Evolutionary conservation across 2,113 vertebrate genomes (phyloP), one percentile per base, ranked within the genome.

Genomic region (Onychostruthus taczanowskii): DNA sequence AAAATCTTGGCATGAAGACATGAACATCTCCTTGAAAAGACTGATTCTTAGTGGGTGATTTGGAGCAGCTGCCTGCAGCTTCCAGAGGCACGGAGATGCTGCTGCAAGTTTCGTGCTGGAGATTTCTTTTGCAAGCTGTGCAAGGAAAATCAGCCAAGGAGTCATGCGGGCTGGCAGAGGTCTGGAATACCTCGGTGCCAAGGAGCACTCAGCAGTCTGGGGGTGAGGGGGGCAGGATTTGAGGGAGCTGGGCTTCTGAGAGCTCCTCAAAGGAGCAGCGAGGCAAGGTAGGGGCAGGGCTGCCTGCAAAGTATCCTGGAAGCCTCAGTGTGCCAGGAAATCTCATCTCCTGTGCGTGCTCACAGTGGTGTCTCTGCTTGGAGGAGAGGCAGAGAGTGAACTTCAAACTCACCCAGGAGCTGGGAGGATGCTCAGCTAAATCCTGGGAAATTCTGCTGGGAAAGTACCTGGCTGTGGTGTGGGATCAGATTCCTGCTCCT

Each of bases 81-180:
- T 49, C 23, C 35, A 19, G 43, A 55, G 63, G 58, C 66, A 44
- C 14, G 11, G 37, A 23, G 47, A 10, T 76, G 75, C 62, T 39
- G 62, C 84, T 76, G 46, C 56, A 16, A 77, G 89, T 89, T 66
- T 82, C 66, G 61, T 93, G 92, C 93, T 96, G 93, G 91, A 93
- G 93, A 14, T 91, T 91, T 94, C 91, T 73, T 93, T 55, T 89
- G 91, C 87, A 82, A 91, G 78, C 76, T 76, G 74, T 33, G 81
- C 70, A 56, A 80, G 78, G 82, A 85, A 46, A 74, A 74, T 33
- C 50, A 90, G 84, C 89, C 84, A 83, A 67, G 63, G 66, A 87
- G 56, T 80, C 79, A 31, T 30, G 80, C 52, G 85, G 70, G 89
- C 88, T 94, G 96, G 90, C 92, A 92, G 3, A 69, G 79, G 55